Evolutionary conservation across 2,113 vertebrate genomes (phyloP), one percentile per base, ranked within the genome.

Genomic region (Stomatorhinus ivindoensis): DNA sequence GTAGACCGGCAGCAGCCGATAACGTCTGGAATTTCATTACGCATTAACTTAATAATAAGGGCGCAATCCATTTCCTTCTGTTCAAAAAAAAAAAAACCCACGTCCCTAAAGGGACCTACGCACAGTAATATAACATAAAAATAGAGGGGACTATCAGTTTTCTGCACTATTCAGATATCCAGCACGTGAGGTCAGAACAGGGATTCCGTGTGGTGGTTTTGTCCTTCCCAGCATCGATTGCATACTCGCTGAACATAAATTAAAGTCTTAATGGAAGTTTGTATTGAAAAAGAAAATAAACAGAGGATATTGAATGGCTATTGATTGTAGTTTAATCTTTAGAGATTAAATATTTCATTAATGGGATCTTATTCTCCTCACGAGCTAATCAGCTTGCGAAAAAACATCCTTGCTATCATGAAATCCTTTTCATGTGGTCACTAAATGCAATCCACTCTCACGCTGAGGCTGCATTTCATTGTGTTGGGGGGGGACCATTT

Each of bases 261-360:
- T 86, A 86, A 50, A 50, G 47, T 86, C n/a, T 50, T 86, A 86
- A 86, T 86, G 47, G 44, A 86, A 86, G 83, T 86, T 85, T 86
- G 42, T 50, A 48, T 86, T 86, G 83, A 86, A 86, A 39, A 86
- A 50, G 83, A 86, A 50, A 86, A 86, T 86, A 86, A 86, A 86
- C 44, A 48, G 46, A 84, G n/a, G 13, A 27, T 47, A 47, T 50
- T 48, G 83, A 86, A 86, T 86, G 24, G 83, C 83, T 86, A 27
- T 86, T 48, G 83, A 86, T 86, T 47, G 44, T 86, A 48, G 83
- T 48, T 86, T 86, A 48, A 27, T 47, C 83, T 27, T 86, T 86
- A 2, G 46, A 48, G 83, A 86, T 48, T 86, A 86, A 86, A 50
- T 86, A 86, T 47, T 47, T 86, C 83, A 86, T n/a, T 86, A 86